Percentiles rank a stretch among this genome's conserved stretches.
Evolutionary conservation across 2,113 vertebrate genomes (phyloP).

Genomic region (Pardalotus punctatus): DNA sequence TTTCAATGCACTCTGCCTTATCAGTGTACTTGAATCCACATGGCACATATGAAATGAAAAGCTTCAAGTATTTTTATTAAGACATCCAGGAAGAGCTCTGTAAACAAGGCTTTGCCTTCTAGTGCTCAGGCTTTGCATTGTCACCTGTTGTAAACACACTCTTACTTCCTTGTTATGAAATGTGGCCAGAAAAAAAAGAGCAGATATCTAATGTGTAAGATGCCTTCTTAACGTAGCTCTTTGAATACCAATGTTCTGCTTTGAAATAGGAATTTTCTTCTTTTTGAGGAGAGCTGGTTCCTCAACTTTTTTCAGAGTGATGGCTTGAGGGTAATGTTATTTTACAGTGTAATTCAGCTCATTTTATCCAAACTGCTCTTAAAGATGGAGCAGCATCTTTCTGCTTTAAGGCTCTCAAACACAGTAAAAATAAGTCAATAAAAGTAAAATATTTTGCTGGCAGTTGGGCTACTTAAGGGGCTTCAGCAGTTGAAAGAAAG

Average conservation of each 20-base stretch:
- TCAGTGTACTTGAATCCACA: not conserved
- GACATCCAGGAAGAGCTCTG: not conserved
- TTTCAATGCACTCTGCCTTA: not conserved
- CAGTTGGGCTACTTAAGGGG: not conserved
- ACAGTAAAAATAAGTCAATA: not conserved
- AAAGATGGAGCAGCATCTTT: not conserved
- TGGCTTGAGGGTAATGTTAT: not conserved
- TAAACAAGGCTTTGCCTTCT: not conserved
- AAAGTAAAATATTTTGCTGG: not conserved
- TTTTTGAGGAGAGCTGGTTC: not conserved
- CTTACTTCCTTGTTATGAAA: not conserved
- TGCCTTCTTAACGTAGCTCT: not conserved
- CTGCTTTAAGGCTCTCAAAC: not conserved
- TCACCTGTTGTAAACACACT: not conserved
- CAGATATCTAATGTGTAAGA: not conserved
- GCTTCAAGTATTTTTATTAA: constrained; percentile 13
- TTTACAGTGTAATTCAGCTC: not conserved
- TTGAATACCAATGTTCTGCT: not conserved
- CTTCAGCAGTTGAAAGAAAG: not conserved
- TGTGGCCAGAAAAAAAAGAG: not conserved
- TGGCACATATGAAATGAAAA: not conserved
- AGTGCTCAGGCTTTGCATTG: not conserved
- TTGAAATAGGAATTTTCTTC: not conserved
- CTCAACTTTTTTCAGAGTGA: not conserved
- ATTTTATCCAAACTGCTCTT: not conserved